A percentile compares a stretch with the other conserved stretches of the same genome.
These are phyloP conservation scores for Panthera leo DNA, from an alignment of 2,113 vertebrate genomes.

Conservation along the genomic window DNA sequence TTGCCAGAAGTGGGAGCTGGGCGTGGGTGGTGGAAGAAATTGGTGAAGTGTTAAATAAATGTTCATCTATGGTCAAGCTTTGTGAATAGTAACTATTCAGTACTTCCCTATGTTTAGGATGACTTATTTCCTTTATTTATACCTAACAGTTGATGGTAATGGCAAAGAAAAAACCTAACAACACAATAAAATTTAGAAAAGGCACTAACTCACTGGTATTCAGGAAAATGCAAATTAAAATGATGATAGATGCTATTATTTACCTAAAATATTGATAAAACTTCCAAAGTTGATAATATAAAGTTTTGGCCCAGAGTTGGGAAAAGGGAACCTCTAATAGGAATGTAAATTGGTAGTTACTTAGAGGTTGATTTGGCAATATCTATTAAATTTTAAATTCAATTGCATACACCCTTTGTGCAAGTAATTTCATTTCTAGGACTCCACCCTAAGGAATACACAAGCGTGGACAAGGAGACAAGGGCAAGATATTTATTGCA, in stretches of 20 bases:
- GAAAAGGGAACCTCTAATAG: background rate
- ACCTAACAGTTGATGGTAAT: background rate
- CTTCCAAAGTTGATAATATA: background rate
- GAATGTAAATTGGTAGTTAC: background rate
- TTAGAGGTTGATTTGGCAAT: conserved; percentile 32
- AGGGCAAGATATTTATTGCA: background rate
- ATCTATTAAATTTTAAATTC: conserved; percentile 30
- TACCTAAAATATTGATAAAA: background rate
- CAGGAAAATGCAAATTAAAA: background rate
- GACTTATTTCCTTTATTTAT: background rate
- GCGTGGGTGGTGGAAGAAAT: background rate
- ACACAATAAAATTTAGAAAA: background rate
- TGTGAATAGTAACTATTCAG: background rate
- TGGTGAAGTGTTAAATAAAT: background rate
- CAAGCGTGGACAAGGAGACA: background rate
- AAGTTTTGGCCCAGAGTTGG: background rate
- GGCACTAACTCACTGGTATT: background rate
- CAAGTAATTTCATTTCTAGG: conserved; percentile 16
- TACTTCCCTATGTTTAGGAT: background rate
- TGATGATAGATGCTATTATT: background rate
- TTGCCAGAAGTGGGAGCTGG: background rate
- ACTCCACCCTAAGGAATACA: background rate
- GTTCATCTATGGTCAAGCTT: background rate
- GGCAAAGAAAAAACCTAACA: background rate
- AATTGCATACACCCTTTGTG: background rate